phyloP scores from a whole-genome alignment of 2,888 invertebrate species.

The Julus scandinavius region DNA sequence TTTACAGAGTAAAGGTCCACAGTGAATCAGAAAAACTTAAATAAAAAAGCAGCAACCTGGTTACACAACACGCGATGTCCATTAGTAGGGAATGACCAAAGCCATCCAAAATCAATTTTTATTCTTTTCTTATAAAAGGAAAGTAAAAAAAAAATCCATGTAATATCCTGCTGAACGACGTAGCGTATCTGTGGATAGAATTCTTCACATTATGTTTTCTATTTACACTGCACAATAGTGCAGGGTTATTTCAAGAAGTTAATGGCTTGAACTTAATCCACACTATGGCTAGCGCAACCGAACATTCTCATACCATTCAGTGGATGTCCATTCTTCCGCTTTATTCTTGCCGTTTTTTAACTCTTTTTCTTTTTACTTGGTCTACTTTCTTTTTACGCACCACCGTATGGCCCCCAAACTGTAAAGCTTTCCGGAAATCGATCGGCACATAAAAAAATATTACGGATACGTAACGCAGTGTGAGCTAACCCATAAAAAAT shows the following conservation, averaged over 20 bases:
- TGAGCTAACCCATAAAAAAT: constrained; percentile 39
- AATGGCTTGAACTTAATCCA: constrained; percentile 45
- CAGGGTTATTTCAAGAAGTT: constrained; percentile 37
- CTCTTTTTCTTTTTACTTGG: constrained; percentile 32
- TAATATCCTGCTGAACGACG: constrained; percentile 24
- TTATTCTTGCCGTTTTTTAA: constrained; percentile 9
- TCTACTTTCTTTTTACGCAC: constrained; percentile 44
- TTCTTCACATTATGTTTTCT: constrained; percentile 43
- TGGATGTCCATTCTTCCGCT: constrained; percentile 40
- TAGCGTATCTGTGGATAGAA: constrained; percentile 34
- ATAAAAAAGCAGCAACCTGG: constrained; percentile 12
- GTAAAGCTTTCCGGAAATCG: constrained; percentile 31
- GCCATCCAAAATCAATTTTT: constrained; percentile 45
- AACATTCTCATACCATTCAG: constrained; percentile 38
- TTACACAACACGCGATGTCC: constrained; percentile 42
- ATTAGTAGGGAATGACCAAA: constrained; percentile 39
- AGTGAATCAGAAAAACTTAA: constrained; percentile 22
- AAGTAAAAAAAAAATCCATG: constrained; percentile 39
- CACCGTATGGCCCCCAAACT: background rate
- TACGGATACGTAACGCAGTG: constrained; percentile 36
- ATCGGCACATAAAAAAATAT: constrained; percentile 36
- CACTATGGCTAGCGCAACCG: background rate
- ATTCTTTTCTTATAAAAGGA: constrained; percentile 42
- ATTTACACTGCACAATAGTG: constrained; percentile 43
- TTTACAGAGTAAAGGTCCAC: constrained; percentile 17